Evolutionary conservation across 2,113 vertebrate genomes (phyloP).

Genomic region (Leucosticte australis): DNA sequence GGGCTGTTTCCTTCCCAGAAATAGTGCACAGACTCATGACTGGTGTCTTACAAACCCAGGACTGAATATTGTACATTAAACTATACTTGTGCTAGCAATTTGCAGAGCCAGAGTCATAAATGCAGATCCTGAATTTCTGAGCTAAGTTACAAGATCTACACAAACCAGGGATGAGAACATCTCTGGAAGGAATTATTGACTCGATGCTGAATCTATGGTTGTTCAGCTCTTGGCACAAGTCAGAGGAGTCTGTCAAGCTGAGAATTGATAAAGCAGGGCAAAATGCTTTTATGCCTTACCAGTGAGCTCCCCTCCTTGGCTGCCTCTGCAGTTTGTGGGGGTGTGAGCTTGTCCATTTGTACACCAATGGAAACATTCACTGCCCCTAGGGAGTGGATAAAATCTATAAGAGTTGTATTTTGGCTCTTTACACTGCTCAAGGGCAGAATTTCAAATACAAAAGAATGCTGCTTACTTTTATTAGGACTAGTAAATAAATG

Average conservation of each 20-base stretch:
- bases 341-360: background rate
- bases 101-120: background rate
- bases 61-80: background rate
- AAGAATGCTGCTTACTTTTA: background rate
- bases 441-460: background rate
- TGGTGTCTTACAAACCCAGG: background rate
- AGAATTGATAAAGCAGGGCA: background rate
- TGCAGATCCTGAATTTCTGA: background rate
- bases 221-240: background rate
- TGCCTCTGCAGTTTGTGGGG: background rate
- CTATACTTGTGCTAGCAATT: rapidly evolving
- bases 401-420: background rate
- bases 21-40: background rate
- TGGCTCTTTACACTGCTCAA: background rate
- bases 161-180: background rate
- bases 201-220: background rate
- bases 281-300: background rate
- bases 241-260: background rate
- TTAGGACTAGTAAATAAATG: background rate
- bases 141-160: background rate
- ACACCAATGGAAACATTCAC: background rate
- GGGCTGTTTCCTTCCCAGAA: background rate
- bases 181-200: background rate
- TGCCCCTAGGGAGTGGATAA: background rate
- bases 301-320: background rate